Evolutionary conservation across 2,888 invertebrate species (phyloP), one percentile per base, ranked within the genome.

Genomic region (Masnerella sp.): DNA sequence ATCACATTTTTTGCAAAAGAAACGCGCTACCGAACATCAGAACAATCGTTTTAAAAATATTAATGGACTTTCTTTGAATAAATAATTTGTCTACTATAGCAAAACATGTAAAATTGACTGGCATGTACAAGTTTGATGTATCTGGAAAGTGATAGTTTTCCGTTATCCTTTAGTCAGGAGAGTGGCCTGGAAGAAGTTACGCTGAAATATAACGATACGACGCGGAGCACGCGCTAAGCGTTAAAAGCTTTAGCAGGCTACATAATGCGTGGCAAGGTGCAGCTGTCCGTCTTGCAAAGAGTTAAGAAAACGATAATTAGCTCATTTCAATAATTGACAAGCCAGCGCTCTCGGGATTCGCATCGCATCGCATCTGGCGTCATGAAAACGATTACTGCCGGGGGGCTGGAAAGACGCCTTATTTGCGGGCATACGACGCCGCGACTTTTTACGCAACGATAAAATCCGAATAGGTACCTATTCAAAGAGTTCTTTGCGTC

Each of bases 301-400:
- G 61, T 43, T 74, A 80, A 83, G 83, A 81, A 83, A 83, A 85
- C 83, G 83, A 87, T 85, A 86, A 86, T 87, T 86, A 85, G 85
- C 86, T 86, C 83, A 85, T 87, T 87, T 86, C 84, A 86, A 87
- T 87, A 87, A 87, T 86, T 86, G 85, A 87, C 84, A 85, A 83
- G 77, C 81, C 75, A 58, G 69, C 67, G 68, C 71, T 52, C 75
- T 76, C 74, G 68, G 68, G 68, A 77, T 79, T 77, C 82, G 82
- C 81, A 82, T 81, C 82, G 80, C 84, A 85, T 85, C 83, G 80
- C 84, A 85, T 85, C 85, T 86, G 85, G 83, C 81, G 80, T 78
- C 72, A 52, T 61, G 72, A 40, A 32, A 76, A 40, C 22, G 51
- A 20, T 52, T n/a, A n/a, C n/a, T 45, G 30, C 7, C 28, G 22